Conservation (phyloP, 2,888 invertebrate genomes). For the Amblyteles armatorius region DNA sequence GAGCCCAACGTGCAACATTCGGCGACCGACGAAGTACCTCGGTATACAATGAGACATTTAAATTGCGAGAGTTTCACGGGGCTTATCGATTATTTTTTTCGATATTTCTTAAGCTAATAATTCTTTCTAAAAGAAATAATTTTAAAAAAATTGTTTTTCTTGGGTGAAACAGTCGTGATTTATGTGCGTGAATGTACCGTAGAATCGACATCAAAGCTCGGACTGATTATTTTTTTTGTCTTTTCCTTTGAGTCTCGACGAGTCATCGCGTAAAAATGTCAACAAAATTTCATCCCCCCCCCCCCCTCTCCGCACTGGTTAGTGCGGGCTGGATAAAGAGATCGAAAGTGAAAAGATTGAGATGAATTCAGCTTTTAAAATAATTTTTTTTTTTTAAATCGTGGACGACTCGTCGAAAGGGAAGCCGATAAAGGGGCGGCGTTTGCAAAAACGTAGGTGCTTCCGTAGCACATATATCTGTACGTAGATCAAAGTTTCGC, state of each 20-base stretch:
- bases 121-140: no score
- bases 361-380: neutral
- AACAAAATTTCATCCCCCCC: neutral
- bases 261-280: neutral
- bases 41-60: neutral
- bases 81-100: no score
- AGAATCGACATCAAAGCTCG: no score
- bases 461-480: neutral
- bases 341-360: neutral
- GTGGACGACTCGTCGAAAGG: constrained; percentile 18
- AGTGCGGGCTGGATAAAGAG: neutral
- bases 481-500: constrained; percentile 45
- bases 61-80: neutral
- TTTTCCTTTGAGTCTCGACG: neutral
- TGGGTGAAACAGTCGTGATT: no score
- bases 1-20: constrained; percentile 18
- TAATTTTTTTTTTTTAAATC: neutral
- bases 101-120: no score
- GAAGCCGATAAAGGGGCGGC: constrained; percentile 14
- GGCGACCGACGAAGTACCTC: neutral
- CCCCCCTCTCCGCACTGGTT: neutral
- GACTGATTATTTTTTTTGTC: no score
- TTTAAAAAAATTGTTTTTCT: no score
- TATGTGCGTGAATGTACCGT: no score
- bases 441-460: constrained; percentile 19